These are phyloP conservation scores for Idris sp. DNA, from an alignment of 1,140 invertebrate genomes.

Conservation along the genomic window DNA sequence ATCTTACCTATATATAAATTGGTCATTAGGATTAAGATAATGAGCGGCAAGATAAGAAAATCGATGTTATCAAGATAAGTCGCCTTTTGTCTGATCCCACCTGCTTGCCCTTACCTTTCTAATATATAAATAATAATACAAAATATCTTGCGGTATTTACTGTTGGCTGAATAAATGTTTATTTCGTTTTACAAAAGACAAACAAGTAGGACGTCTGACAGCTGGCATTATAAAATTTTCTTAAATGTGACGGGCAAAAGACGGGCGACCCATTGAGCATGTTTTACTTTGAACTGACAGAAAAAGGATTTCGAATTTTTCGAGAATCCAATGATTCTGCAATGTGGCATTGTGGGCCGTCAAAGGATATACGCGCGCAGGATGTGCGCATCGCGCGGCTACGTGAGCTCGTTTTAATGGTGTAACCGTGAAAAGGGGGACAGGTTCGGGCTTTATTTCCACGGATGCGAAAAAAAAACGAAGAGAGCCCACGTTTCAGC, in stretches of 20 bases:
- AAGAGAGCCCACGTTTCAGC: conserved; percentile 34
- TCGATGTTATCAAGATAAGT: too few species aligned
- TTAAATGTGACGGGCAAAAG: conserved; percentile 25
- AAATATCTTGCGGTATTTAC: conserved; percentile 7
- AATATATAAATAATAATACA: conserved; percentile 1
- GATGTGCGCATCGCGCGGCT: conserved; percentile 24
- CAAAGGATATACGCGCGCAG: conserved; percentile 48
- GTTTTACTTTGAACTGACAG: conserved; percentile 31
- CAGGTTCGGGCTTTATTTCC: conserved; percentile 54
- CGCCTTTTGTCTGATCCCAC: conserved; percentile 7
- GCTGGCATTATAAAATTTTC: conserved; percentile 17
- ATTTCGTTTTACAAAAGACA: conserved; percentile 47
- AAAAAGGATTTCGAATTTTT: conserved; percentile 59
- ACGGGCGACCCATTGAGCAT: background rate
- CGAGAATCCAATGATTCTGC: conserved; percentile 41
- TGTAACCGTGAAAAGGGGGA: conserved; percentile 52
- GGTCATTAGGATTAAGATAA: conserved; percentile 9
- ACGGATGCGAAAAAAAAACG: conserved; percentile 41
- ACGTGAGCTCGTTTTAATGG: conserved; percentile 56
- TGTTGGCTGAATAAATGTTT: conserved; percentile 34
- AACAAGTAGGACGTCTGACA: conserved; percentile 37
- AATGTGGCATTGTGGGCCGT: conserved; percentile 38
- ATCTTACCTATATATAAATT: too few species aligned
- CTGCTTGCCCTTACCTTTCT: conserved; percentile 19
- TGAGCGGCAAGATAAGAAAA: too few species aligned